Conservation (phyloP, 2,113 vertebrate genomes). For the Hipposideros armiger region DNA sequence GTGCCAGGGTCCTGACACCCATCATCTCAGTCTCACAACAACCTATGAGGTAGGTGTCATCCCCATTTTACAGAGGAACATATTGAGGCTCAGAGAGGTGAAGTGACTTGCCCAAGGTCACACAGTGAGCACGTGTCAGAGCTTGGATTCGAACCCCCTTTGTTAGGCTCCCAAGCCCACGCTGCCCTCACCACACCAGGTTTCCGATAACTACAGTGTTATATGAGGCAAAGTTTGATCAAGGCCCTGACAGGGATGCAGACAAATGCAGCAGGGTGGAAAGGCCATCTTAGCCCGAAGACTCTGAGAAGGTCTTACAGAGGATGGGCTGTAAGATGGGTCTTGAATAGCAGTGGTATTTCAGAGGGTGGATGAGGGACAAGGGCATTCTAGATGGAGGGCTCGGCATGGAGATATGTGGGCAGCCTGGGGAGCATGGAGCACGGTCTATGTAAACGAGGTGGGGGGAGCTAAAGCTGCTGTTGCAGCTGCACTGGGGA, state of each 20-base stretch:
- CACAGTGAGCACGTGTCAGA: not conserved
- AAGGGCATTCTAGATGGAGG: not conserved
- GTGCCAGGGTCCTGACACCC: not conserved
- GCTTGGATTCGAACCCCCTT: not conserved
- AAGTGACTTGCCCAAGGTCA: not conserved
- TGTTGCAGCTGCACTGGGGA: not conserved
- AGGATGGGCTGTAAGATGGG: not conserved
- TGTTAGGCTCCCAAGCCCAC: not conserved
- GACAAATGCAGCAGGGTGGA: not conserved
- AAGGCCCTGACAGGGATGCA: not conserved
- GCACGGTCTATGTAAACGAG: not conserved
- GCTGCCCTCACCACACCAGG: not conserved
- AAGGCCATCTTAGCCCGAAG: not conserved
- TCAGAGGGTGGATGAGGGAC: not conserved
- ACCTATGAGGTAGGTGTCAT: not conserved
- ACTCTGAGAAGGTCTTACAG: not conserved
- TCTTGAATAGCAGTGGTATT: not conserved
- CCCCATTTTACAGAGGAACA: not conserved
- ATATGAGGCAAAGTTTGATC: not conserved
- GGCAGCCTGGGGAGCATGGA: not conserved
- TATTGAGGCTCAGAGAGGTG: not conserved
- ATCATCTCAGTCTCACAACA: not conserved
- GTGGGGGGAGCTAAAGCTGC: rapidly evolving
- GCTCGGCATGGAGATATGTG: rapidly evolving
- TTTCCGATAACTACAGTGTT: not conserved